Evolutionary conservation across 2,797 vertebrate genomes (phyloP).

Genomic region (Crax fasciolata): DNA sequence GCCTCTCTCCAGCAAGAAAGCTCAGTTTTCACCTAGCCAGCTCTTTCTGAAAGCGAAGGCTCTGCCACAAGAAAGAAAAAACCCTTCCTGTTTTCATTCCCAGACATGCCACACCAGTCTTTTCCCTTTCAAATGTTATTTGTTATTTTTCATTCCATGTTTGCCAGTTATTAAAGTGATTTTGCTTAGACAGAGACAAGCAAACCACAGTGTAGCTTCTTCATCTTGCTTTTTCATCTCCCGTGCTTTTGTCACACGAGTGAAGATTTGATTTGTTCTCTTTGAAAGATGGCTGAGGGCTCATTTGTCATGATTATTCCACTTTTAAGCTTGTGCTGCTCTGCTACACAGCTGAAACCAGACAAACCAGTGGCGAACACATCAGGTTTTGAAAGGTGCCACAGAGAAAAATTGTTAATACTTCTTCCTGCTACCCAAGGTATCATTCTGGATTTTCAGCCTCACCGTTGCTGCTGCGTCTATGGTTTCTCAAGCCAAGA

Average conservation of each 20-base stretch:
- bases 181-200: conserved; percentile 20
- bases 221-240: not conserved
- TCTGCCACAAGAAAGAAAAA: not conserved
- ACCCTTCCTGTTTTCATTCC: not conserved
- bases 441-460: not conserved
- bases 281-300: conserved; percentile 3
- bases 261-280: not conserved
- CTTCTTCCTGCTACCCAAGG: not conserved
- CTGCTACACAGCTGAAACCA: not conserved
- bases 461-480: not conserved
- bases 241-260: not conserved
- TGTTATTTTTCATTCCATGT: not conserved
- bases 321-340: conserved; percentile 1
- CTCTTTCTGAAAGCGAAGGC: not conserved
- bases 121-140: conserved; percentile 11
- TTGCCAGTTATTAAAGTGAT: conserved; percentile 34
- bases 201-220: not conserved
- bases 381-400: conserved; percentile 20
- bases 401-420: not conserved
- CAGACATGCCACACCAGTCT: not conserved
- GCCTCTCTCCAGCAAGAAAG: not conserved
- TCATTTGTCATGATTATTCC: conserved; percentile 30
- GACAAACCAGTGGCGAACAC: not conserved
- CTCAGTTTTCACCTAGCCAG: not conserved
- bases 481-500: not conserved